phyloP scores from a whole-genome alignment of 1,140 invertebrate species.

The Coptotermes formosanus region DNA sequence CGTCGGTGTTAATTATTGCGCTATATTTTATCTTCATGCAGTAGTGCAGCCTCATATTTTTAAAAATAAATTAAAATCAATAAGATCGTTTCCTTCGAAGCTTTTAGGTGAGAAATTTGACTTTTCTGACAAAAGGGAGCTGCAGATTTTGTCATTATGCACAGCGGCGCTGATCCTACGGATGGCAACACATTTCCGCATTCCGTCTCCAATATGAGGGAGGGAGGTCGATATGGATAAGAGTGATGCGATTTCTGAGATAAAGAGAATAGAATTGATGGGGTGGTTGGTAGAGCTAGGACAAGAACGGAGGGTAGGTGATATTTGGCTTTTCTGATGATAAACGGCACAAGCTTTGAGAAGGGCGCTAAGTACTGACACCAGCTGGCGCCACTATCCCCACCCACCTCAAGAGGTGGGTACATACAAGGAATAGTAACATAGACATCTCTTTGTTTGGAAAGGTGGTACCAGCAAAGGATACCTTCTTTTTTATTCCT shows the following conservation, averaged over 20 bases:
- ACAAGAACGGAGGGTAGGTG: neutral
- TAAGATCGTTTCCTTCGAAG: too few species aligned
- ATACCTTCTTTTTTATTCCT: too few species aligned
- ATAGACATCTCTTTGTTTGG: neutral
- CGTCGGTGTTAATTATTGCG: too few species aligned
- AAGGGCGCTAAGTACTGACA: neutral
- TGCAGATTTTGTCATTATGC: neutral
- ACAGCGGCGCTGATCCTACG: neutral
- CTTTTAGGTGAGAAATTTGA: too few species aligned
- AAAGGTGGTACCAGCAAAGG: too few species aligned
- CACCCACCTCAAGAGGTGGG: neutral
- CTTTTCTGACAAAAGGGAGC: too few species aligned
- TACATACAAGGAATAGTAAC: neutral
- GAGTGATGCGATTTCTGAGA: conserved; percentile 5
- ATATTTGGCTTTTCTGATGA: neutral
- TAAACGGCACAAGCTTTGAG: neutral
- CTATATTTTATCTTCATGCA: too few species aligned
- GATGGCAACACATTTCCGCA: neutral
- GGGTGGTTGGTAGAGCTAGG: neutral
- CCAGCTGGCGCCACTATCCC: conserved; percentile 1
- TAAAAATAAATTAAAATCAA: too few species aligned
- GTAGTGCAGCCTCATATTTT: too few species aligned
- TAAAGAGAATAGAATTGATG: conserved; percentile 15
- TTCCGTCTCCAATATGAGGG: neutral
- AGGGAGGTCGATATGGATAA: neutral